Conservation (phyloP, 1,140 invertebrate genomes). For the Pantala flavescens region DNA sequence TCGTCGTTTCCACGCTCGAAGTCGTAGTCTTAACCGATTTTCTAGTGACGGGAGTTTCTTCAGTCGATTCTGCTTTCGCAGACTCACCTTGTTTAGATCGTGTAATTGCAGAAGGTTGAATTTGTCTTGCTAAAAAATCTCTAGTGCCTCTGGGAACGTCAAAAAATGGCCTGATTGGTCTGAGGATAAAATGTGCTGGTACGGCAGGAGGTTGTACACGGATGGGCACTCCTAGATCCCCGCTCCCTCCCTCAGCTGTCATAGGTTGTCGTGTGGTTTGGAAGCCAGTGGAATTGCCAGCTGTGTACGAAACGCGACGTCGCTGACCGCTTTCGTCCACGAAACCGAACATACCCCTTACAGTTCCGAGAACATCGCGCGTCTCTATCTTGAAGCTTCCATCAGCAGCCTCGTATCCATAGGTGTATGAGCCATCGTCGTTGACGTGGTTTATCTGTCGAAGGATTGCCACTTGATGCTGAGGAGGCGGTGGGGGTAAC, state of each 20-base stretch:
- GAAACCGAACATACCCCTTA: constrained; percentile 38
- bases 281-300: neutral
- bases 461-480: constrained; percentile 43
- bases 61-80: neutral
- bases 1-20: neutral
- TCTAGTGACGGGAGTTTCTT: neutral
- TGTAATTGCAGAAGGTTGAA: neutral
- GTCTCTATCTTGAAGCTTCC: constrained; percentile 78
- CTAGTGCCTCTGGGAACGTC: neutral
- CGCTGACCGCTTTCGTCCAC: constrained; percentile 27
- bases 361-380: constrained; percentile 62
- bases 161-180: neutral
- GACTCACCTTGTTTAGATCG: neutral
- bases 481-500: constrained; percentile 2
- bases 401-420: constrained; percentile 73
- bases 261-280: neutral
- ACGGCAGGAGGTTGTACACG: neutral
- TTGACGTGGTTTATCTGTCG: constrained; percentile 73
- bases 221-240: neutral
- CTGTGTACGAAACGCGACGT: neutral
- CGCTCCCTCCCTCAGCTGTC: neutral
- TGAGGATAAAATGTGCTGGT: neutral
- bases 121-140: neutral
- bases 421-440: constrained; percentile 74
- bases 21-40: neutral